Conservation (phyloP, 1,140 invertebrate genomes). For the Elysia chlorotica region DNA sequence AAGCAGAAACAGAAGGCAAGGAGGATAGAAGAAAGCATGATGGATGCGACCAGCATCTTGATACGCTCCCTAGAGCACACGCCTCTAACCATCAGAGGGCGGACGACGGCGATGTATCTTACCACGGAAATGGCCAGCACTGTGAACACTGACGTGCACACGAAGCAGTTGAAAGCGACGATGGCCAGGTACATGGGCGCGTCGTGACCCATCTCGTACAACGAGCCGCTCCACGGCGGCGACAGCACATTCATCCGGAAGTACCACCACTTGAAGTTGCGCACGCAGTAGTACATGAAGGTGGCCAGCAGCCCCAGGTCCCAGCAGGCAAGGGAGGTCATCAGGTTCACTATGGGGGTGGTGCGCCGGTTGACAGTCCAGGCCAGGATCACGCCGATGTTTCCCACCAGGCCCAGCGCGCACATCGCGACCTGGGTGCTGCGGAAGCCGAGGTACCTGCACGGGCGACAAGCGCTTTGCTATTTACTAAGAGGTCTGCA, state of each 20-base stretch:
- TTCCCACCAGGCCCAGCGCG: slow-evolving; percentile 8
- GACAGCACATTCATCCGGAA: not conserved
- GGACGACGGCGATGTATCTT: slow-evolving; percentile 12
- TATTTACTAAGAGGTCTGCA: no score
- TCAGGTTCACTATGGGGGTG: slow-evolving; percentile 8
- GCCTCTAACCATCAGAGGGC: slow-evolving; percentile 9
- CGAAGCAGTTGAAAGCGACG: slow-evolving; percentile 5
- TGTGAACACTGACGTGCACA: slow-evolving; percentile 14
- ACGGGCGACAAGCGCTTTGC: no score
- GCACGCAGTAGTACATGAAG: slow-evolving; percentile 13
- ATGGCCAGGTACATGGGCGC: slow-evolving; percentile 11
- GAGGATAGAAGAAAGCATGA: not conserved
- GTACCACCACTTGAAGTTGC: slow-evolving; percentile 15
- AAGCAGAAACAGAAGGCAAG: slow-evolving; percentile 7
- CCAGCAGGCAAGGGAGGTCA: slow-evolving; percentile 13
- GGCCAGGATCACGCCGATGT: slow-evolving; percentile 12
- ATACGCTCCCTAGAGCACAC: slow-evolving; percentile 9
- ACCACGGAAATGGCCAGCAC: slow-evolving; percentile 13
- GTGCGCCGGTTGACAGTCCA: slow-evolving; percentile 6
- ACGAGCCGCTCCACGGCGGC: slow-evolving; percentile 10
- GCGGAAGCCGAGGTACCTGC: not conserved
- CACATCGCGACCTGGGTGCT: slow-evolving; percentile 6
- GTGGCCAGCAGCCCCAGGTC: slow-evolving; percentile 14
- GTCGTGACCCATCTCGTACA: slow-evolving; percentile 18
- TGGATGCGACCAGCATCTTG: not conserved